Evolutionary conservation across 2,888 invertebrate genomes (phyloP).

Genomic region (Cryptophagus acutangulus): DNA sequence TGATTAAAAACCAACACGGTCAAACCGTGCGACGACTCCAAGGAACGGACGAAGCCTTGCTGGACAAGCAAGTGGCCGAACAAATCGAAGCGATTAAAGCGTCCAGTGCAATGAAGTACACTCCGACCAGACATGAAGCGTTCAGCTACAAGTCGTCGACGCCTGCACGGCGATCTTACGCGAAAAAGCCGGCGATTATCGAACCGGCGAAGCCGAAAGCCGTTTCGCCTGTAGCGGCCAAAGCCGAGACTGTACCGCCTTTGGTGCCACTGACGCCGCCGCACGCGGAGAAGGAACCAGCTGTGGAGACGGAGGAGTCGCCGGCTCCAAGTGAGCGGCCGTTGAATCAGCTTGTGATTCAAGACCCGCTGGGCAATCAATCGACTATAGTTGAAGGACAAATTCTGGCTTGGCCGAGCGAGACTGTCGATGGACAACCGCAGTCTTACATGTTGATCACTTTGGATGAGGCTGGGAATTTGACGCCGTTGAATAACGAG

Average conservation of each 20-base stretch:
- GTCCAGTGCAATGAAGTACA: conserved; percentile 8
- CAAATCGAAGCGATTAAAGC: conserved; percentile 46
- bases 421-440: conserved; percentile 65
- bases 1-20: conserved; percentile 45
- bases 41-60: conserved; percentile 38
- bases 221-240: not conserved
- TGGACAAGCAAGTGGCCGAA: conserved; percentile 44
- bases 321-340: conserved; percentile 26
- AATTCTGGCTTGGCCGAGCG: conserved; percentile 67
- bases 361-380: conserved; percentile 46
- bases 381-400: conserved; percentile 57
- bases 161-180: not conserved
- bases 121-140: conserved; percentile 19
- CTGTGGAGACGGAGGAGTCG: conserved; percentile 4
- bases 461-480: conserved; percentile 64
- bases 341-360: conserved; percentile 45
- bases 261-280: conserved; percentile 37
- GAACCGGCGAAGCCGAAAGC: not conserved
- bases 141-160: conserved; percentile 7
- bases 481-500: conserved; percentile 68
- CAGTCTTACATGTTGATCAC: conserved; percentile 70
- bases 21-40: conserved; percentile 43
- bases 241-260: conserved; percentile 25
- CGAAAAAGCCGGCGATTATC: conserved; percentile 2
- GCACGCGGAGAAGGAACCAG: conserved; percentile 18